Evolutionary conservation across 2,797 vertebrate genomes (phyloP), one percentile per base, ranked within the genome.

Genomic region (Netta rufina): DNA sequence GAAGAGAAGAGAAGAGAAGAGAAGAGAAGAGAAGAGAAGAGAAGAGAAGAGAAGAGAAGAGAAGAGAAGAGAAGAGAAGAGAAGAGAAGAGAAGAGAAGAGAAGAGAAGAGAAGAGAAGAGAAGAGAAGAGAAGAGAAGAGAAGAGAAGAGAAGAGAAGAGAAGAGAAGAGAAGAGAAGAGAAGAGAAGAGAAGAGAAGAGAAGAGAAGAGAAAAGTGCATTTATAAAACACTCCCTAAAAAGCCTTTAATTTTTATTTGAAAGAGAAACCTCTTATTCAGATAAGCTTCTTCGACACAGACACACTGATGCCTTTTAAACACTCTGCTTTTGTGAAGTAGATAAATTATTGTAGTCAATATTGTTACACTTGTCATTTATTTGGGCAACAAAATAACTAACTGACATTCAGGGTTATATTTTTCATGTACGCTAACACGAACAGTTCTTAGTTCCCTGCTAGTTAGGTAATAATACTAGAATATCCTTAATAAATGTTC

Each of bases 331-430:
- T 91, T 76, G 45, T 83, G 54, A 93, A 85, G 10, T 5, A 92
- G 56, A 38, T 41, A 75, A 75, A 39, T 65, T 79, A 3, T 36
- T 89, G 38, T 64, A 20, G 60, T 38, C 61, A 64, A 22, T 89
- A 79, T 79, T 49, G 19, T 90, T 66, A 85, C 60, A 87, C 30
- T 77, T 87, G 56, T 71, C 69, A 92, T 60, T 67, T 94, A 84
- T 96, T 87, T 77, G 78, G 39, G 18, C 86, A 80, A 91, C 28
- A 49, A 53, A 91, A 89, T 82, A 97, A 94, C 81, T 76, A 72
- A 93, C 57, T 66, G 78, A 93, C 53, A 76, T 76, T 84, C 87
- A 87, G 38, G 91, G 88, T 96, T 76, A 47, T 3, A 25, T 53
- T 75, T 87, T 89, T 53, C 24, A 38, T 70, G 3, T 36, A 8